Base-by-base conservation (phyloP, 2,797 vertebrate genomes). In the Gymnopithys bicolor region DNA sequence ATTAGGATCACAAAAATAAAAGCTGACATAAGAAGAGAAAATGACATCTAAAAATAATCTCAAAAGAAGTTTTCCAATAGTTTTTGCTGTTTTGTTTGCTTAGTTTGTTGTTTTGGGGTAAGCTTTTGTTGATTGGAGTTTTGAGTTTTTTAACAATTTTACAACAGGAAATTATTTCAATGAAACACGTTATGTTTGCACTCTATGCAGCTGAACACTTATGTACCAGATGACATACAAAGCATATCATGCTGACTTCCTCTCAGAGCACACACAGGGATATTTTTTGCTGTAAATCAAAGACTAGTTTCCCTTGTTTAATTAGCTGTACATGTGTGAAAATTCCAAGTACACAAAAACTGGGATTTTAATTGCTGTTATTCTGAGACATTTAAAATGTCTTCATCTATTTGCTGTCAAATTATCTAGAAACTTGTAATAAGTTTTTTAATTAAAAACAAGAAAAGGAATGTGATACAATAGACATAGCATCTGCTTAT, bases 361-460 rank as follows among this genome's bases (percentile, higher is more conserved):
- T 23, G 12, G 0, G 43, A 78, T 66, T 67, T 48, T 91, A 95
- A 94, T 81, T 93, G 69, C 35, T 81, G 28, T 66, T 90, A 76
- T 86, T 90, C 74, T 48, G 69, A 87, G n/a, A 73, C 7, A 17
- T 62, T 46, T 45, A 88, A 70, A 71, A 71, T 88, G 88, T 28
- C 77, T 71, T 81, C 51, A 43, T 75, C 22, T 67, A 76, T 59
- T 62, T 78, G 35, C 56, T 84, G 70, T 69, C 84, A 74, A 11
- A 37, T 71, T 84, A 71, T 25, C 86, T 51, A 69, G 70, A 93
- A 92, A 84, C 64, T 51, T 51, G 17, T 84, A 49, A 19, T 35
- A 91, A 80, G 33, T 19, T 58, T 91, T 95, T 81, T 78, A 90
- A 84, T 90, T 81, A 78, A 88, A 84, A 91, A 41, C 5, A 80